Conservation (phyloP, 1,140 invertebrate species). For the Daktulosphaira vitifoliae region DNA sequence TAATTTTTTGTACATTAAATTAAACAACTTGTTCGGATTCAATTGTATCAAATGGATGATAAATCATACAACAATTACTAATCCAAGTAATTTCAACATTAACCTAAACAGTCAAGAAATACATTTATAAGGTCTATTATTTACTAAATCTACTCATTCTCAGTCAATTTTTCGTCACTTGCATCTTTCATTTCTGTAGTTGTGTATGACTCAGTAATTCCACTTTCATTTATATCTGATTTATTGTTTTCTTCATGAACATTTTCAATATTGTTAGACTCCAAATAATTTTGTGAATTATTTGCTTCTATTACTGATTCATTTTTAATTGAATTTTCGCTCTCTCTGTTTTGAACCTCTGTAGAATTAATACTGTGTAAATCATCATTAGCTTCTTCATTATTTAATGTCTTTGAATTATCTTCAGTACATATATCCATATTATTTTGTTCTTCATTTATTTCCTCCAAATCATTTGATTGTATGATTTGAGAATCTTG, state of each 20-base stretch:
- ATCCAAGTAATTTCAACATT: constrained; percentile 11
- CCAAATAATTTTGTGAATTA: neutral
- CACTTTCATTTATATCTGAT: neutral
- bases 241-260: neutral
- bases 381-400: neutral
- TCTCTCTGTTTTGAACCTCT: neutral
- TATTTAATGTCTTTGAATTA: neutral
- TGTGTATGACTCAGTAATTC: neutral
- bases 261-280: neutral
- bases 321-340: neutral
- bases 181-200: neutral
- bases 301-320: neutral
- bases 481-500: neutral
- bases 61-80: neutral
- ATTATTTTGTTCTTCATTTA: neutral
- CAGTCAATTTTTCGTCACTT: constrained; percentile 14
- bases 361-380: neutral
- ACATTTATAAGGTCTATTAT: constrained; percentile 4
- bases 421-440: constrained; percentile 12
- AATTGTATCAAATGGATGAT: constrained; percentile 4
- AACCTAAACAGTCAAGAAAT: constrained; percentile 28
- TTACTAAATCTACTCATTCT: constrained; percentile 12
- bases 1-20: constrained; percentile 23
- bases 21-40: constrained; percentile 11
- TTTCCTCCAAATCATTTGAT: neutral